These are phyloP conservation scores for Tragelaphus scriptus DNA, from an alignment of 2,113 vertebrate genomes.

Conservation along the genomic window DNA sequence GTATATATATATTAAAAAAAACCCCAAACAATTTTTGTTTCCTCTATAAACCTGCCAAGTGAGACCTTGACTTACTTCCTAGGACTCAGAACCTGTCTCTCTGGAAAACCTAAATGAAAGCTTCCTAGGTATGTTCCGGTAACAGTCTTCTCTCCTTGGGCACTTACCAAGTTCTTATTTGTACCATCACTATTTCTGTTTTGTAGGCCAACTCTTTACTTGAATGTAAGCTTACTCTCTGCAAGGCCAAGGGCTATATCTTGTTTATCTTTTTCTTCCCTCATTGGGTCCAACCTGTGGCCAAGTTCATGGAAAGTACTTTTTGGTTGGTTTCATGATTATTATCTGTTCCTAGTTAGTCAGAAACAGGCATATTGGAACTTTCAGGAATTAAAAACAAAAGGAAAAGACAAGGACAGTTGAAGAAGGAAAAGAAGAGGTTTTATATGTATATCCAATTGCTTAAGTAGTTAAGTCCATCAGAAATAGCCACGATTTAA, in stretches of 20 bases:
- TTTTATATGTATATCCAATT: background rate
- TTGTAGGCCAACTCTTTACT: too few relatives aligned
- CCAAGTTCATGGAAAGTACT: background rate
- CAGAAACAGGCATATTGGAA: background rate
- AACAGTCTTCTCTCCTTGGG: background rate
- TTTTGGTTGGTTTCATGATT: background rate
- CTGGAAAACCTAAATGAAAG: background rate
- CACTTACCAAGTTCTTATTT: background rate
- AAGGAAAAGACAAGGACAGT: background rate
- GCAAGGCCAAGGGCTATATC: background rate
- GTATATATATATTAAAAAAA: background rate
- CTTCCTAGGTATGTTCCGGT: fast-evolving
- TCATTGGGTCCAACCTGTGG: background rate
- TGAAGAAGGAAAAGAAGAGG: background rate
- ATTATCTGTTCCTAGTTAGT: background rate
- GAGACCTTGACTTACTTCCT: background rate
- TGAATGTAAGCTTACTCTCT: background rate
- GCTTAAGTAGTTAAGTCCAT: background rate
- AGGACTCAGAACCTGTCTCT: background rate
- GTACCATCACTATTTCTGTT: background rate
- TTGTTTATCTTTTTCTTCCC: background rate
- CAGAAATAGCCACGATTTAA: slow-evolving; percentile 17
- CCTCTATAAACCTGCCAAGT: background rate
- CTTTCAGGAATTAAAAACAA: background rate
- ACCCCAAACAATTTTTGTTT: background rate